Percentiles rank a stretch among this genome's conserved stretches.
Evolutionary conservation across 2,797 vertebrate genomes (phyloP).

Genomic region (Melanotaenia boesemani): DNA sequence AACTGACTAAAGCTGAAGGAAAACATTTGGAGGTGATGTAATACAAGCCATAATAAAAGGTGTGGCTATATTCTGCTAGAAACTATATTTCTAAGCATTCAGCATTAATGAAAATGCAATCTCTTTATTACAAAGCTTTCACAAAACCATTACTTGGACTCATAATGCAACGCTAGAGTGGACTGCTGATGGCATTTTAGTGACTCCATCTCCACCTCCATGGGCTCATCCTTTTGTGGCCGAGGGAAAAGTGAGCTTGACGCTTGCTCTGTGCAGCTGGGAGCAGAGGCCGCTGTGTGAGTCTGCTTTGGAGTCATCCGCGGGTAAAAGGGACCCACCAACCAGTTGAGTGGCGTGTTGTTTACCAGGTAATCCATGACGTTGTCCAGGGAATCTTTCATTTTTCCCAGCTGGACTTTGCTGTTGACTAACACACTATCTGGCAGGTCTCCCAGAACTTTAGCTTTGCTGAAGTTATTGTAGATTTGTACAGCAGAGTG

Average conservation of each 20-base stretch:
- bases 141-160: not conserved
- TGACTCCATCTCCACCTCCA: conserved; percentile 61
- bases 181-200: conserved; percentile 19
- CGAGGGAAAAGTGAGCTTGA: not conserved
- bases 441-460: conserved; percentile 85
- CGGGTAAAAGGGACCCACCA: conserved; percentile 97
- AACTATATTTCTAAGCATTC: not conserved
- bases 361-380: conserved; percentile 97
- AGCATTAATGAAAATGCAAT: not conserved
- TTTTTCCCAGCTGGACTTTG: conserved; percentile 87
- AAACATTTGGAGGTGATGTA: not conserved
- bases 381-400: conserved; percentile 90
- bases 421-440: conserved; percentile 83
- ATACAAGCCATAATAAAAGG: not conserved
- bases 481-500: conserved; percentile 86
- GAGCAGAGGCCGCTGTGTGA: not conserved
- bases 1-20: not conserved
- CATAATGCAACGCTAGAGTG: not conserved
- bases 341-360: conserved; percentile 97
- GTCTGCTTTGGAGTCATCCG: conserved; percentile 41
- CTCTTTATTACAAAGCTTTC: not conserved
- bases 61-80: not conserved
- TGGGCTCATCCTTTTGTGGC: conserved; percentile 15
- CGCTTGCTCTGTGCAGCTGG: not conserved
- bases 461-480: conserved; percentile 81